These are phyloP conservation scores for Corapipo altera DNA, from an alignment of 2,113 vertebrate genomes.

Conservation along the genomic window DNA sequence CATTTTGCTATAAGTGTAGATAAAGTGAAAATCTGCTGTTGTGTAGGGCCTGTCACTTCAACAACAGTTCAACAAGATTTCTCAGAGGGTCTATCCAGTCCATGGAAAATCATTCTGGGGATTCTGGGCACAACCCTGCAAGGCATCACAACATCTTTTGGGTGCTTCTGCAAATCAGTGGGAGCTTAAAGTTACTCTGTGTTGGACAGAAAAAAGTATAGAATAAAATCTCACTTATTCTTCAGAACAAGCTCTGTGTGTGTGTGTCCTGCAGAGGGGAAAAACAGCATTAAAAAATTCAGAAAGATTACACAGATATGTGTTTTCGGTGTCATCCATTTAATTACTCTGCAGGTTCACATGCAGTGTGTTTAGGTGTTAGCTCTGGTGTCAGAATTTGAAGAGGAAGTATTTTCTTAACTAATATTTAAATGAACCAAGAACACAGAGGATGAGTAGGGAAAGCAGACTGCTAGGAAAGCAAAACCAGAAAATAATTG, in stretches of 20 bases:
- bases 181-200: background rate
- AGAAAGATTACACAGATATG: background rate
- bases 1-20: constrained; percentile 43
- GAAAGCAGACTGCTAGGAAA: background rate
- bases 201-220: rapidly evolving
- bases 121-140: background rate
- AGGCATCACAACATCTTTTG: background rate
- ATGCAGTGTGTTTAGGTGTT: rapidly evolving
- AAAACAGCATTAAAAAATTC: background rate
- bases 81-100: background rate
- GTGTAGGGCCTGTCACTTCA: constrained; percentile 1
- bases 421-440: background rate
- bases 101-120: background rate
- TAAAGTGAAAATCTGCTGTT: constrained; percentile 54
- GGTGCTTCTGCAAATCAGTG: background rate
- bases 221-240: background rate
- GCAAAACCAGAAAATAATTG: background rate
- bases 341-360: background rate
- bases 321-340: background rate
- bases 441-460: background rate
- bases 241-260: background rate
- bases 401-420: background rate
- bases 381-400: background rate
- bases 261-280: background rate
- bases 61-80: background rate